These are phyloP conservation scores for Oxyteleia sp. DNA, from an alignment of 2,888 invertebrate genomes.

Conservation along the genomic window DNA sequence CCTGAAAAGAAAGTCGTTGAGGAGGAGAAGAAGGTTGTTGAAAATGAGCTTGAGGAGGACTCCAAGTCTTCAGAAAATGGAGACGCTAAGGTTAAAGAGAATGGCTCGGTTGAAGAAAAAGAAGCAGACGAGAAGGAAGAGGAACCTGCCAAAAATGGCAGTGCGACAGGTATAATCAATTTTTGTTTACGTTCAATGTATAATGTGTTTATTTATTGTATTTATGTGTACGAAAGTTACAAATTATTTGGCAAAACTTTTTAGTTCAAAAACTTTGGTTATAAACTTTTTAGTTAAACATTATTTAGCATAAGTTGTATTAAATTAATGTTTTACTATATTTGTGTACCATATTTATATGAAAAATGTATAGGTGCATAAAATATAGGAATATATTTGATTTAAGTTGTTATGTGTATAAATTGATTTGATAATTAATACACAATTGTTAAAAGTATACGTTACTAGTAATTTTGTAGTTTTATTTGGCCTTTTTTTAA, in stretches of 20 bases:
- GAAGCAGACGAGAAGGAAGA: slow-evolving; percentile 87
- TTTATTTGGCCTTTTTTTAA: too few relatives aligned
- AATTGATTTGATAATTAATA: too few relatives aligned
- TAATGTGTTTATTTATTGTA: slow-evolving; percentile 5
- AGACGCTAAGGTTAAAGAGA: slow-evolving; percentile 86
- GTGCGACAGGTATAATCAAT: slow-evolving; percentile 82
- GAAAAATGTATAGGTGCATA: not conserved
- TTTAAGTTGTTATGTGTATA: too few relatives aligned
- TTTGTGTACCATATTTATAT: slow-evolving; percentile 7
- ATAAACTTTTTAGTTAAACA: not conserved
- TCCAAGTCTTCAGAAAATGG: slow-evolving; percentile 87
- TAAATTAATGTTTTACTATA: too few relatives aligned
- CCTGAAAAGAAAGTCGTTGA: slow-evolving; percentile 88
- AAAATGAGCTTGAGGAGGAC: slow-evolving; percentile 87
- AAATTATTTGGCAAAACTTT: too few relatives aligned
- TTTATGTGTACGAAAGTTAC: not conserved
- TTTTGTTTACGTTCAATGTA: not conserved
- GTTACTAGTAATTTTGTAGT: too few relatives aligned
- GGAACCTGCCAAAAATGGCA: slow-evolving; percentile 87
- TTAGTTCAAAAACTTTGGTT: too few relatives aligned
- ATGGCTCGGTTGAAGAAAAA: slow-evolving; percentile 87
- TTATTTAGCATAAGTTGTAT: slow-evolving; percentile 5
- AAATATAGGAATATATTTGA: not conserved
- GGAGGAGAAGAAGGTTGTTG: slow-evolving; percentile 76
- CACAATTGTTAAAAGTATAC: too few relatives aligned